A percentile compares a stretch with the other conserved stretches of the same genome.
Evolutionary conservation across 92 coral and sea anemone species (phyloP).

Genomic region (Phenganax marumi): DNA sequence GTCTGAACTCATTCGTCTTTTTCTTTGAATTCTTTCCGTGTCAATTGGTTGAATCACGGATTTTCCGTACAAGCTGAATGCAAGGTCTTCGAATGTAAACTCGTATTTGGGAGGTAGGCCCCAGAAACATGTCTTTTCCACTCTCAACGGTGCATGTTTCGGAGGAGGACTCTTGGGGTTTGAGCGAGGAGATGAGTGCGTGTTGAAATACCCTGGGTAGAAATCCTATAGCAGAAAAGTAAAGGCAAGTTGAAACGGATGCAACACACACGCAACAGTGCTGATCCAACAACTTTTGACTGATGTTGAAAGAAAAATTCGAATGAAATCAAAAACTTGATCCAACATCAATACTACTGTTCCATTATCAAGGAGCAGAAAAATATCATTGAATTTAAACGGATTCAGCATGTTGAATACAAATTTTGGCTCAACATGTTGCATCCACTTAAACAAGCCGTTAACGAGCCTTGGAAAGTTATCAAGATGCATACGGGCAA

Average conservation of each 20-base stretch:
- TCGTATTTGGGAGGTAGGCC: background rate
- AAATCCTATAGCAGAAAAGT: background rate
- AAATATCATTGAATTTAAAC: no score
- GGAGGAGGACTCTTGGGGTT: background rate
- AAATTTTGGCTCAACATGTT: no score
- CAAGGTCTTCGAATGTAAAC: slow-evolving; percentile 25
- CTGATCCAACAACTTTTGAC: no score
- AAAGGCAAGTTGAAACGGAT: background rate
- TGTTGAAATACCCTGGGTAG: background rate
- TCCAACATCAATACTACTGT: no score
- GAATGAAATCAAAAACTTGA: background rate
- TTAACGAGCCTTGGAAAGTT: no score
- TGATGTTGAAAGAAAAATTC: background rate
- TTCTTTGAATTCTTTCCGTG: slow-evolving; percentile 25
- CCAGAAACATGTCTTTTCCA: background rate
- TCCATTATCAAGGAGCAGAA: no score
- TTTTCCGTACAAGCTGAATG: slow-evolving; percentile 36
- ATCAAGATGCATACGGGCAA: no score
- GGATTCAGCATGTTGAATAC: no score
- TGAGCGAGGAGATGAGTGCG: background rate
- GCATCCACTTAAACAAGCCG: no score
- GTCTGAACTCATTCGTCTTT: slow-evolving; percentile 1
- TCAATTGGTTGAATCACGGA: slow-evolving; percentile 37
- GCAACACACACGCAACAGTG: no score
- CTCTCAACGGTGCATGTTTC: background rate